Base-by-base conservation (phyloP, 2,888 invertebrate species). In the Calameuta filiformis region DNA sequence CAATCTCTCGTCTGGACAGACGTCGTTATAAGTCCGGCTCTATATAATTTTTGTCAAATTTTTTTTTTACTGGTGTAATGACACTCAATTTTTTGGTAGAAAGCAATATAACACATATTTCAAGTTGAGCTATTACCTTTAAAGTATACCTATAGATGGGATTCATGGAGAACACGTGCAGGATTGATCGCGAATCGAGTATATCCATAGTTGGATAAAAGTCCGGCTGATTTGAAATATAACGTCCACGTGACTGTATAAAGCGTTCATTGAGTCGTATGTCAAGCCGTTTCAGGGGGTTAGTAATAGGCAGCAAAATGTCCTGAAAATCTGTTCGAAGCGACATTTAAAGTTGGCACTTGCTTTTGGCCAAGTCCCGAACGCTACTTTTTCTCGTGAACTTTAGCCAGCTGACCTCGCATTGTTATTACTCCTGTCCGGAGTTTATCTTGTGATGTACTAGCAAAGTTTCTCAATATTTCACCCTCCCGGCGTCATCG, bases 331-430 rank as follows among this genome's bases (percentile, higher is more conserved):
- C 31, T 33, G 11, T 71, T 71, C 71, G 31, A 73, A 75, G 81
- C 80, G 81, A 82, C 84, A 85, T 87, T 85, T 85, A 86, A 87
- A 87, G 85, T 86, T 86, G 85, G 86, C 85, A 86, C 83, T 82
- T 76, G 82, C 71, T 33, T 31, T n/a, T 33, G 12, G 33, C 31
- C 71, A 71, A 12, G 31, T 71, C 33, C 71, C 12, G 31, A 71
- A 33, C 11, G 31, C 30, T 31, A 31, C 71, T 71, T 12, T 71
- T 71, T 33, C 71, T 33, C 12, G 6, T 31, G 33, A 71, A 71
- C 71, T 71, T 71, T 33, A 31, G 71, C 9, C 1, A 71, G 71
- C 71, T 71, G 71, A 71, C 71, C 71, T 12, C 31, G 12, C 71
- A 23, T 15, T 71, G 71, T 71, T 31, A 33, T 15, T 71, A 33